Conservation (phyloP, 2,888 invertebrate genomes). For the Cyclophora punctaria region DNA sequence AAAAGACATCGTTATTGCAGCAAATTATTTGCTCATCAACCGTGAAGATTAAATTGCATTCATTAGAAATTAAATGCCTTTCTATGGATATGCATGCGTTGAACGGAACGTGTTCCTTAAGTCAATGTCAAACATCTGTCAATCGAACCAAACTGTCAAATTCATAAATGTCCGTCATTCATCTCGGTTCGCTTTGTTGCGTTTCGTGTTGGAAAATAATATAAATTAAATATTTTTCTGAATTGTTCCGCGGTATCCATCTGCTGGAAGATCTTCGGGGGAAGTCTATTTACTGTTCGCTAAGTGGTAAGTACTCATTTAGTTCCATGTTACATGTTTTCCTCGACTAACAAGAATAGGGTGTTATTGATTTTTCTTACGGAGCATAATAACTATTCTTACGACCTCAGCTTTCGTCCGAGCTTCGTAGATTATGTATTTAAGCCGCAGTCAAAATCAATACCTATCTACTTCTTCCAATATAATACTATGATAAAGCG, state of each 20-base stretch:
- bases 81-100: not conserved
- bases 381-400: too few relatives aligned
- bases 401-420: conserved; percentile 12
- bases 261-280: conserved; percentile 18
- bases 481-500: too few relatives aligned
- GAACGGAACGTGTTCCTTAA: conserved; percentile 17
- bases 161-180: conserved; percentile 24
- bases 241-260: conserved; percentile 21
- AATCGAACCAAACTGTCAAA: not conserved
- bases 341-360: conserved; percentile 4
- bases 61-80: too few relatives aligned
- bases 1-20: too few relatives aligned
- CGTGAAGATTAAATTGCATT: too few relatives aligned
- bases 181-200: conserved; percentile 28
- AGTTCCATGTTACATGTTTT: too few relatives aligned
- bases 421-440: too few relatives aligned
- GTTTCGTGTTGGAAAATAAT: conserved; percentile 37
- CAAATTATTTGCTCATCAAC: too few relatives aligned
- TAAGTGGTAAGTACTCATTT: conserved; percentile 34
- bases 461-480: not conserved
- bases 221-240: conserved; percentile 35
- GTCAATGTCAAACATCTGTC: conserved; percentile 7
- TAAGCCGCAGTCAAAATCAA: not conserved
- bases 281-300: conserved; percentile 17
- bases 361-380: conserved; percentile 38